A percentile compares a stretch with the other conserved stretches of the same genome.
These are phyloP conservation scores for Beris chalybata DNA, from an alignment of 2,888 invertebrate species.

Conservation along the genomic window DNA sequence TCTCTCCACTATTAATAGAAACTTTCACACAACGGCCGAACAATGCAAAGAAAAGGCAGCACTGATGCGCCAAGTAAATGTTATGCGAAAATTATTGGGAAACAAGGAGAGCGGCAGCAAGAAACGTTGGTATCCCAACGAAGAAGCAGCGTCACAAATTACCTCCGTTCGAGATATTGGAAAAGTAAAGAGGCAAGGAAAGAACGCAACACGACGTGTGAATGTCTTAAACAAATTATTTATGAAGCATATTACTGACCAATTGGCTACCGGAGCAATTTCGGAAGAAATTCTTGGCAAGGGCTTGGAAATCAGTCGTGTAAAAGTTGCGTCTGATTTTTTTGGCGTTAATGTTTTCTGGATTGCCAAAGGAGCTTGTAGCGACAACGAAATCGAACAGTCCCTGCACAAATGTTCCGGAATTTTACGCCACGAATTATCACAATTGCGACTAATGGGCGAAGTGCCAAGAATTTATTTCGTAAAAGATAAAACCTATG, in stretches of 20 bases:
- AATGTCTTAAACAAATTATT: conserved; percentile 77
- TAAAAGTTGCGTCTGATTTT: conserved; percentile 69
- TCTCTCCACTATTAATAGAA: not conserved
- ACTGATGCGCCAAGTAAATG: conserved; percentile 45
- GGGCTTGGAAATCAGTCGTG: conserved; percentile 74
- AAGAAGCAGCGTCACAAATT: conserved; percentile 30
- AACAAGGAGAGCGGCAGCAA: conserved; percentile 49
- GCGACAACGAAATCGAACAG: conserved; percentile 61
- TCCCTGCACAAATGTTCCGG: conserved; percentile 63
- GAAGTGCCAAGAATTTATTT: conserved; percentile 74
- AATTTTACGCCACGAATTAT: conserved; percentile 69
- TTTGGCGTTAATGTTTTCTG: conserved; percentile 71
- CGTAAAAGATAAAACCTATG: conserved; percentile 68
- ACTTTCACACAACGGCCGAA: not conserved
- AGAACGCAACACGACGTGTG: conserved; percentile 62
- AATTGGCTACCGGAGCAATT: conserved; percentile 72
- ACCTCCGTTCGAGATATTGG: conserved; percentile 45
- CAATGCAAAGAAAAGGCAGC: not conserved
- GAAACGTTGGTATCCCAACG: conserved; percentile 49
- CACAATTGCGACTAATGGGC: conserved; percentile 73
- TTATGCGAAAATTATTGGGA: conserved; percentile 51
- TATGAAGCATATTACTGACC: conserved; percentile 77
- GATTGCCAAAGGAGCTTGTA: conserved; percentile 62
- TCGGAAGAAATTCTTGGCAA: conserved; percentile 64
- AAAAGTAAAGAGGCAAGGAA: conserved; percentile 59